Evolutionary conservation across 1,140 invertebrate genomes (phyloP), one percentile per base, ranked within the genome.

Genomic region (Triops cancriformis): DNA sequence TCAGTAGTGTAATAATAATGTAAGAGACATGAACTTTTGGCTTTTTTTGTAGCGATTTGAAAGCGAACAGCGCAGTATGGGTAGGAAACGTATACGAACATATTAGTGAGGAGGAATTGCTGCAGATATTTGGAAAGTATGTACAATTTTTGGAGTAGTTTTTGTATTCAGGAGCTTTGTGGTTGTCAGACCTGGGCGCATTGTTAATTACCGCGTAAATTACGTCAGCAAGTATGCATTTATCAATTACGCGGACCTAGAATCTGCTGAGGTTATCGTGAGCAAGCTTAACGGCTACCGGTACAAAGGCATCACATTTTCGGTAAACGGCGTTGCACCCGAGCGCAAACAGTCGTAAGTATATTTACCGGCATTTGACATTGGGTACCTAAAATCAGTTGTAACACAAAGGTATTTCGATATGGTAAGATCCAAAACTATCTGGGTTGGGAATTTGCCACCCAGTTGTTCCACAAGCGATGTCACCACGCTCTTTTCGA

Each of bases 191-290:
- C 7, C 1, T 64, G 51, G 51, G 14, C 51, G 51, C 5, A 64
- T 64, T 64, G 51, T 64, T 64, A 64, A 64, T 23, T 64, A 64
- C 51, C 51, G 51, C 51, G 51, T 64, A 11, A 64, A 64, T 64
- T 64, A 64, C 51, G 23, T 6, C 14, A 64, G 51, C 51, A 64
- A 64, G 23, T 64, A 64, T 23, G 51, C 51, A 23, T 64, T 64
- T 64, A 64, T 64, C 23, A 64, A 64, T 23, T 64, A 64, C 51
- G 51, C 51, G 23, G 51, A 23, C 23, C 23, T 64, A 23, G 51
- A 64, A 2, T 18, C 51, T 23, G 51, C 51, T 5, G 51, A 64
- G 6, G 51, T 64, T 14, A 64, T 64, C 18, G 51, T 64, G 51
- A 18, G 51, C 51, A 64, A 64, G 23, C 51, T 64, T 23, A 64